Percentiles rank a stretch among this genome's conserved stretches.
These are phyloP conservation scores for Netelia melanura DNA, from an alignment of 2,888 invertebrate genomes.

Conservation along the genomic window DNA sequence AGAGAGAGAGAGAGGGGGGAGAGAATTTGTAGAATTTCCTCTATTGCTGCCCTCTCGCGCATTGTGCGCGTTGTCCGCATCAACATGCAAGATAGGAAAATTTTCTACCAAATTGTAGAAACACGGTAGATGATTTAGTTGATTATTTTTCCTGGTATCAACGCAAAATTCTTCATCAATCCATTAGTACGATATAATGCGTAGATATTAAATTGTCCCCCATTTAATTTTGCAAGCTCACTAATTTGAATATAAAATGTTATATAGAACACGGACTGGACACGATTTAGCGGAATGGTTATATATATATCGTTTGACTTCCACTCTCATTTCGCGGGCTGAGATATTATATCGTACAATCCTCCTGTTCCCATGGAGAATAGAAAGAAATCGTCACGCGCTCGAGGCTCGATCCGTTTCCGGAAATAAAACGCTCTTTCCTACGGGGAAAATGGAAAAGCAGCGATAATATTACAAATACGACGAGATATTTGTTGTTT, in stretches of 20 bases:
- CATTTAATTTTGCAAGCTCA: neutral
- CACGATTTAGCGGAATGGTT: neutral
- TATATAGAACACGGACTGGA: neutral
- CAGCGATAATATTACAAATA: neutral
- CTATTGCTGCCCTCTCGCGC: neutral
- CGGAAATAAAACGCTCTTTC: neutral
- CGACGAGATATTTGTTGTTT: no score
- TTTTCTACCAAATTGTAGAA: neutral
- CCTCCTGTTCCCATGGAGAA: neutral
- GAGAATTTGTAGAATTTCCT: neutral
- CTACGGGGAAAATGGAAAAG: neutral
- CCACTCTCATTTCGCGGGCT: neutral
- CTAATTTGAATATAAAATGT: neutral
- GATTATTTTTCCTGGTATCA: neutral
- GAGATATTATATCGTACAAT: neutral
- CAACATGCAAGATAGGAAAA: neutral
- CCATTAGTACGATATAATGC: neutral
- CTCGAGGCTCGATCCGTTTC: neutral
- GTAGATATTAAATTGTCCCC: neutral
- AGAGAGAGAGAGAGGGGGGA: neutral
- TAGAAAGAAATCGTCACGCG: neutral
- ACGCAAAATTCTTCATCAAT: neutral
- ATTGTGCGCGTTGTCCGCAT: conserved; percentile 5
- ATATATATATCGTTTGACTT: neutral
- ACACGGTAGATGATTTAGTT: neutral